phyloP scores from a whole-genome alignment of 30 jellyfish, hydroid and myxozoan genomes.

The Pseudorhiza aurosa region DNA sequence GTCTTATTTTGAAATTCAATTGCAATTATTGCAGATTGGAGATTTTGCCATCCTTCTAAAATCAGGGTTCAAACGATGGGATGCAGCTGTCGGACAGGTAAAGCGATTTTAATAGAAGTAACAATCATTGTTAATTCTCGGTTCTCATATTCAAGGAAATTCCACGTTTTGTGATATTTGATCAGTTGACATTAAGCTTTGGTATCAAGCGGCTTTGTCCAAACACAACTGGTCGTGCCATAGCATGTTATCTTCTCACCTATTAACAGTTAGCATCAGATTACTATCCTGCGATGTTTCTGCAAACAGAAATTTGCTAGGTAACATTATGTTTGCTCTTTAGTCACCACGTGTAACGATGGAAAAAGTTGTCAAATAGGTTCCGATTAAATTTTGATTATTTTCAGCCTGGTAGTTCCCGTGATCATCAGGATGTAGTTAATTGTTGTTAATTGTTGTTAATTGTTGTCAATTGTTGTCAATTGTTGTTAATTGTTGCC shows the following conservation, averaged over 20 bases:
- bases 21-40: conserved; percentile 57
- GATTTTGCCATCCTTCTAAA: conserved; percentile 91
- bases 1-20: neutral
- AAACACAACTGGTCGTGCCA: neutral
- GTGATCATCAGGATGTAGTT: too few relatives aligned
- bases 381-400: too few relatives aligned
- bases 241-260: neutral
- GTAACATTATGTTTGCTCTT: neutral
- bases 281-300: neutral
- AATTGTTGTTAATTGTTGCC: too few relatives aligned
- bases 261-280: neutral
- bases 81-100: conserved; percentile 97
- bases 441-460: too few relatives aligned
- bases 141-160: neutral
- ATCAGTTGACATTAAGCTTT: neutral
- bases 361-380: too few relatives aligned
- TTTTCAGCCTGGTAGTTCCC: too few relatives aligned
- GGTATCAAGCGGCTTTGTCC: neutral
- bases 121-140: neutral
- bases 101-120: too few relatives aligned
- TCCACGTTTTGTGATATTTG: neutral
- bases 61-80: conserved; percentile 90
- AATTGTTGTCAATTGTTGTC: too few relatives aligned
- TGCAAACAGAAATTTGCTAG: conserved; percentile 1
- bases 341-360: too few relatives aligned